A percentile compares a stretch with the other conserved stretches of the same genome.
Evolutionary conservation across 2,113 vertebrate species (phyloP).

Genomic region (Sapajus apella): DNA sequence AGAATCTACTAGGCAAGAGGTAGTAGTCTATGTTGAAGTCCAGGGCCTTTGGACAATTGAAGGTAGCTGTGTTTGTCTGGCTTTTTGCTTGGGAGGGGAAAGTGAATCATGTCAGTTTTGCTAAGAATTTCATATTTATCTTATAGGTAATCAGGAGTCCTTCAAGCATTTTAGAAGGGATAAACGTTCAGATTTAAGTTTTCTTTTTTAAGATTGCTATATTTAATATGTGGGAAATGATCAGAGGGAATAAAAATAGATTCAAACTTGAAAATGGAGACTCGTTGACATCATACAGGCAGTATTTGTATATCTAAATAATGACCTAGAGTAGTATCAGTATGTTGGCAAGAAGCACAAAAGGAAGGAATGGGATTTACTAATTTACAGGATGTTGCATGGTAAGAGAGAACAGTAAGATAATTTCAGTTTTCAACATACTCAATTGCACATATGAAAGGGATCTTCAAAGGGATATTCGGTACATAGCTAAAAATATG

Average conservation of each 20-base stretch:
- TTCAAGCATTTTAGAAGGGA: not conserved
- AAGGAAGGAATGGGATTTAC: not conserved
- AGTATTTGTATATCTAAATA: not conserved
- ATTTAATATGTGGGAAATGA: not conserved
- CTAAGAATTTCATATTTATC: not conserved
- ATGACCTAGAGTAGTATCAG: not conserved
- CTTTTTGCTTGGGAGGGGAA: not conserved
- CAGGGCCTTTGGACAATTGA: not conserved
- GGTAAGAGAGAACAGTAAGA: not conserved
- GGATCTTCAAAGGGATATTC: not conserved
- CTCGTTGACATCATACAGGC: not conserved
- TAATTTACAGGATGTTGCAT: not conserved
- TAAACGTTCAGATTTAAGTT: not conserved
- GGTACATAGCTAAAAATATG: not conserved
- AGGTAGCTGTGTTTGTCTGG: not conserved
- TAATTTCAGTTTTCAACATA: conserved; percentile 18
- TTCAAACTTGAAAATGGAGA: not conserved
- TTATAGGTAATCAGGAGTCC: not conserved
- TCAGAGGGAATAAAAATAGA: not conserved
- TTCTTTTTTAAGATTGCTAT: not conserved
- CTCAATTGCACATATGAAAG: not conserved
- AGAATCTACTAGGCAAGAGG: not conserved
- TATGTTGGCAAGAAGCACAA: not conserved
- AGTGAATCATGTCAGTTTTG: not conserved
- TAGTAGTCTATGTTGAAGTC: not conserved